Base-by-base conservation (phyloP, 2,113 vertebrate species). In the Neogale vison region DNA sequence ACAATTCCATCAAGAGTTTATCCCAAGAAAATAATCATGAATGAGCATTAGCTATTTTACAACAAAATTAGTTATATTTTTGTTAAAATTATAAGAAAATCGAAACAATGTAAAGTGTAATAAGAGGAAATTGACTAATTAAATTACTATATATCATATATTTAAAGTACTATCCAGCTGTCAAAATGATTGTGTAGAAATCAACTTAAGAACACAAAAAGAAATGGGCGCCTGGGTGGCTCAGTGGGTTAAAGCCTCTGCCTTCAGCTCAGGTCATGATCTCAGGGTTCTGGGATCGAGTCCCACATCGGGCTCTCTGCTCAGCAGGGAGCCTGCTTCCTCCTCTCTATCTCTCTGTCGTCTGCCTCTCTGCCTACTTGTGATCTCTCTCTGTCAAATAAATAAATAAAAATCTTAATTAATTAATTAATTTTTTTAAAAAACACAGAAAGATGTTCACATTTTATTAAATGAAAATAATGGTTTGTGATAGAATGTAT, bases 391-490 rank as follows among this genome's bases (percentile, higher is more conserved):
- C 7, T 8, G 45, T 47, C 45, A 47, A 47, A 47, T 47, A 47
- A 47, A 47, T 47, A 10, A 47, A 42, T 42, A 42, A 42, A 42
- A 5, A 42, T 42, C 42, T 42, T 42, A 42, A 42, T 42, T 5
- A 42, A 42, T 42, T 4, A 42, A 42, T 42, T 5, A 42, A 42
- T 42, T 92, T n/a, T n/a, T n/a, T n/a, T n/a, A n/a, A 74, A 63
- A 29, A 47, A 79, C 34, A 45, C 11, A 17, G 36, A 89, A 96
- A 86, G 11, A 47, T n/a, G 7, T 13, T 88, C 29, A 79, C 52
- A 69, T 57, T 47, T 81, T 93, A 76, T 80, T 81, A 42, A n/a
- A 61, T 86, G n/a, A 90, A 89, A 93, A 65, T 57, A 77, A 57
- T 52, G 6, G 6, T 36, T 92, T 88, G 0, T 63, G 52, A 71